Conservation (phyloP, 2,888 invertebrate genomes). For the Parnassius orleans region DNA sequence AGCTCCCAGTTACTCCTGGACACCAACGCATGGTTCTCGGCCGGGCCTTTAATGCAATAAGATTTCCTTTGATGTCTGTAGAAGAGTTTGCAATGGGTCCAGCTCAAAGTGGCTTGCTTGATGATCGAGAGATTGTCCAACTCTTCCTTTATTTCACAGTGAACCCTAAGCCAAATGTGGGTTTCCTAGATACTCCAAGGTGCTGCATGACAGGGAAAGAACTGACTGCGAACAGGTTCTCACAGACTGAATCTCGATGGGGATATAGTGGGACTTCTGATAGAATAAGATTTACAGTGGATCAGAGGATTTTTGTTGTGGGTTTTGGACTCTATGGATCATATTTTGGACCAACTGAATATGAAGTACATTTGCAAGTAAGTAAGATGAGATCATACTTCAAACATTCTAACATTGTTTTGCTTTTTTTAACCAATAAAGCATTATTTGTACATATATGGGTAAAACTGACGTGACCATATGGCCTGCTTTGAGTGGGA, state of each 20-base stretch:
- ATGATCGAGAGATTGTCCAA: constrained; percentile 88
- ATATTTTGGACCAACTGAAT: constrained; percentile 88
- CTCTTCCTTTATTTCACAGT: constrained; percentile 86
- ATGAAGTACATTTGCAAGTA: constrained; percentile 85
- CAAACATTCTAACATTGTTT: too few relatives aligned
- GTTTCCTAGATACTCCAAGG: constrained; percentile 86
- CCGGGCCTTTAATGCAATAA: constrained; percentile 85
- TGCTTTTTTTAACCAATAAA: too few relatives aligned
- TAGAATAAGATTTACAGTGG: constrained; percentile 89
- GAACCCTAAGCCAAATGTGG: constrained; percentile 88
- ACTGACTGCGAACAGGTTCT: constrained; percentile 86
- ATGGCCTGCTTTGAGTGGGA: too few relatives aligned
- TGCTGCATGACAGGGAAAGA: constrained; percentile 91
- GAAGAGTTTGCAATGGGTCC: constrained; percentile 91
- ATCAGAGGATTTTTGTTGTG: constrained; percentile 89
- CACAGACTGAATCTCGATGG: constrained; percentile 90
- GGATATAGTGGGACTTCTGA: constrained; percentile 92
- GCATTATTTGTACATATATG: too few relatives aligned
- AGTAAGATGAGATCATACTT: constrained; percentile 28
- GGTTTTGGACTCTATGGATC: constrained; percentile 93
- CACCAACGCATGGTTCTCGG: constrained; percentile 87
- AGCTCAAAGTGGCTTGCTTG: constrained; percentile 87
- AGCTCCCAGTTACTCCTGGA: constrained; percentile 83
- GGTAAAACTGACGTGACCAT: too few relatives aligned
- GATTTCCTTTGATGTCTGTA: constrained; percentile 92